Base-by-base conservation (phyloP, 1,140 invertebrate species). In the Drosophila saltans region DNA sequence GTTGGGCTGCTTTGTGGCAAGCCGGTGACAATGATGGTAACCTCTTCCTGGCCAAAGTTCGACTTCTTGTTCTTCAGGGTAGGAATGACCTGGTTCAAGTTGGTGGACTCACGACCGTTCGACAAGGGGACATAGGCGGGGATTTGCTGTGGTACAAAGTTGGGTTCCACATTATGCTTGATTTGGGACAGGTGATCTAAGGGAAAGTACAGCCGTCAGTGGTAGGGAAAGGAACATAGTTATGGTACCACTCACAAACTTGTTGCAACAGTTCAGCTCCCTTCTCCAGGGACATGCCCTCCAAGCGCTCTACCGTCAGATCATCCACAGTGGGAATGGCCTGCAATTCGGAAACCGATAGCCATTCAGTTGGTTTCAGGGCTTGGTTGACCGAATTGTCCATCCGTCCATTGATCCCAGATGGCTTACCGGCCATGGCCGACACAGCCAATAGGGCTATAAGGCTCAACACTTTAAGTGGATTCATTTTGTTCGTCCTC, bases 11-110 rank as follows among this genome's bases (percentile, higher is more conserved):
- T 74, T 62, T 80, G 61, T 63, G 82, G 90, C 55, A 91, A 61
- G n/a, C 90, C 90, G 48, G 90, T 90, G 11, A 91, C 72, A 43
- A 91, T 78, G 67, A 91, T 82, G 60, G 90, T 91, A 3, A 91
- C 90, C 71, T 91, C 90, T 10, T 91, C 80, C 57, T 90, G 52
- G 39, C 85, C 90, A 9, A 91, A 91, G 63, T 85, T 90, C 45
- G 65, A 45, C 52, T 70, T 70, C 74, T 71, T 52, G 45, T 52
- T 72, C 65, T 75, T 88, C 60, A 81, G 60, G 1, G 60, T 60
- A 28, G 79, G 45, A 30, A 80, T 80, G 45, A 91, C 64, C 56
- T 91, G 68, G 65, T 69, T 84, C 55, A 91, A 43, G 48, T 75
- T 66, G 4, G 72, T 80, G 45, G 81, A 81, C 33, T 91, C 74